Evolutionary conservation across 2,888 invertebrate genomes (phyloP), one percentile per base, ranked within the genome.

Genomic region (Aromia moschata): DNA sequence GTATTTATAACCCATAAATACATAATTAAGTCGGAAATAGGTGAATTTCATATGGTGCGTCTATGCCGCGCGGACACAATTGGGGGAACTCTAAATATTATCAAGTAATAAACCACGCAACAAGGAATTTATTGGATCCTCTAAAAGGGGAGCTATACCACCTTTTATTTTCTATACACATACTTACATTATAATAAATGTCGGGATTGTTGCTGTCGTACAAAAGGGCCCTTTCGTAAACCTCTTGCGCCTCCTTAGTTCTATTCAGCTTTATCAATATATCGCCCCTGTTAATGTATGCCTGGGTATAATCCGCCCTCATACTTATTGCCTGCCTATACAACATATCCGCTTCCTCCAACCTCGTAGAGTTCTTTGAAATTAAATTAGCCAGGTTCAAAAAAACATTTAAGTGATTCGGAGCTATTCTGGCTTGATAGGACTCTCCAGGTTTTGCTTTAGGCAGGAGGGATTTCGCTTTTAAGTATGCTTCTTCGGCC

Each of bases 221-320:
- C 66, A 93, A 85, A 47, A 98, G 82, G 1, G 97, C 98, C 72
- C 92, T 86, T 78, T 96, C 94, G 79, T 98, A 98, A 31, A 96
- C 95, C 77, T 94, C 92, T 79, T 95, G 93, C 0, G 97, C 97
- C 79, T 98, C 96, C 72, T 92, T 90, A 0, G 95, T 94, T 70
- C 96, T 89, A 82, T 96, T 96, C 73, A 97, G 83, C 82, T 95
- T 96, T 80, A 98, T 94, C 67, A 97, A 85, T 76, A 98, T 93
- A 82, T 98, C 97, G 0, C 97, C 98, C 56, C 97, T 88, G 83
- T 98, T 98, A 69, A 98, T 98, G 79, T 98, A 98, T 5, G 97
- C 98, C 80, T 96, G 93, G 0, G 94, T 89, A 79, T 96, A 96
- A 83, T 98, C 97, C 0, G 96, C 90, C 67, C 98, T 85, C 98